phyloP scores from a whole-genome alignment of 2,113 vertebrate genomes.

The Sinocyclocheilus maitianheensis region DNA sequence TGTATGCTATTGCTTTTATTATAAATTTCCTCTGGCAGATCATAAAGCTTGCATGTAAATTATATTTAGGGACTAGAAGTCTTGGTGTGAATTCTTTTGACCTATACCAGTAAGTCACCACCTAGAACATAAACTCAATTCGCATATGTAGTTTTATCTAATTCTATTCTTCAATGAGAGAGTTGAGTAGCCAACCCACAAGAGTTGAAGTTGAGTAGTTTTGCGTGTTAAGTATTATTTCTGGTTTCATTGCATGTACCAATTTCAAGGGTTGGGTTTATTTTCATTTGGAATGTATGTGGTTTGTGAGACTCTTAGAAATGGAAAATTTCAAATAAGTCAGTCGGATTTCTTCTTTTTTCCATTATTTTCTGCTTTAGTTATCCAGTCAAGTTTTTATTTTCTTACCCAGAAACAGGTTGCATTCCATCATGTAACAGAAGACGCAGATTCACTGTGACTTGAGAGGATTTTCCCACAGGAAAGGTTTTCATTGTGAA shows the following conservation, averaged over 20 bases:
- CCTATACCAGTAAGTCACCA: not conserved
- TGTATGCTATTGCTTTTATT: not conserved
- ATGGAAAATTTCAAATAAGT: slow-evolving; percentile 11
- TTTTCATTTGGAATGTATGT: slow-evolving; percentile 22
- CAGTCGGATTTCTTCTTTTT: not conserved
- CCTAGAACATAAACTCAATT: not conserved
- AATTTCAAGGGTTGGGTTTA: not conserved
- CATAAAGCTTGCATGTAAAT: not conserved
- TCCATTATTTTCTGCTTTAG: not conserved
- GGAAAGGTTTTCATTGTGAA: slow-evolving; percentile 16
- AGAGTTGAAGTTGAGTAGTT: not conserved
- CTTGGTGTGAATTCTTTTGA: not conserved
- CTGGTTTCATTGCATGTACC: not conserved
- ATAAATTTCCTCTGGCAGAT: not conserved
- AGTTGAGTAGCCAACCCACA: not conserved
- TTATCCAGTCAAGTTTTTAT: not conserved
- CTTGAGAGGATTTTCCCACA: slow-evolving; percentile 32
- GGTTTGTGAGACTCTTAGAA: slow-evolving; percentile 11
- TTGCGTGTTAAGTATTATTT: not conserved
- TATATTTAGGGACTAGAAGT: not conserved
- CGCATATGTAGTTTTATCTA: not conserved
- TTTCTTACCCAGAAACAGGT: slow-evolving; percentile 25
- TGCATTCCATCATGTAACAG: slow-evolving; percentile 37
- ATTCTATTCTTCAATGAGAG: not conserved
- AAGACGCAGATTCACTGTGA: slow-evolving; percentile 27